phyloP scores from a whole-genome alignment of 2,113 vertebrate species.

The Lophotis ruficrista region DNA sequence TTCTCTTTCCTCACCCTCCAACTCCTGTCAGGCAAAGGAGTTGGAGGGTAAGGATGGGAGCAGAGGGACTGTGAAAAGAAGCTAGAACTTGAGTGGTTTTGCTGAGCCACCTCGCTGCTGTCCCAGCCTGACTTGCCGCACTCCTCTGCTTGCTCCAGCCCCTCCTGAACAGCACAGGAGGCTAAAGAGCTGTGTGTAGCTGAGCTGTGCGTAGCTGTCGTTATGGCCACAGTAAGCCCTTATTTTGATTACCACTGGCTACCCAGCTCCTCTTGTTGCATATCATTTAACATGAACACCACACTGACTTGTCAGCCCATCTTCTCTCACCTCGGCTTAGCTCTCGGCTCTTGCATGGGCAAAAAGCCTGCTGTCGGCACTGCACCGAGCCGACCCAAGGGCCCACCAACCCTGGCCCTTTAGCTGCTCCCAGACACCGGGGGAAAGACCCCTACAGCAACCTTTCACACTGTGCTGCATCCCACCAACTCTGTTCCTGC shows the following conservation, averaged over 20 bases:
- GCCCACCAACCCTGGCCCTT: neutral
- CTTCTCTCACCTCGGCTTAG: neutral
- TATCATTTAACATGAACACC: neutral
- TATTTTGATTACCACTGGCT: neutral
- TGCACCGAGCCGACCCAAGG: neutral
- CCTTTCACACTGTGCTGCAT: rapidly evolving
- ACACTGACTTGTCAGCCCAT: neutral
- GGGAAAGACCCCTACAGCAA: neutral
- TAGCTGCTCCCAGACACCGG: rapidly evolving
- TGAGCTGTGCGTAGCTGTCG: neutral
- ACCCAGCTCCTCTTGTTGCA: neutral
- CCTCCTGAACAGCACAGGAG: neutral
- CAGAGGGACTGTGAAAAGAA: neutral
- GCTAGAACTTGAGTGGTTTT: neutral
- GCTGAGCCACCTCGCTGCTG: neutral
- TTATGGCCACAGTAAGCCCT: neutral
- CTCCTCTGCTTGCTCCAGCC: neutral
- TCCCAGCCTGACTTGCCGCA: neutral
- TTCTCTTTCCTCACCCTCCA: neutral
- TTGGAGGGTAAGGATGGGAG: rapidly evolving
- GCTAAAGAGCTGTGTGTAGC: rapidly evolving
- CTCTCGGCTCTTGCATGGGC: neutral
- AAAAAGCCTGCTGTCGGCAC: neutral
- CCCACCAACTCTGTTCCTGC: neutral
- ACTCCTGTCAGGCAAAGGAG: neutral